phyloP scores from a whole-genome alignment of 2,888 invertebrate genomes.

The Eupeodes latifasciatus region DNA sequence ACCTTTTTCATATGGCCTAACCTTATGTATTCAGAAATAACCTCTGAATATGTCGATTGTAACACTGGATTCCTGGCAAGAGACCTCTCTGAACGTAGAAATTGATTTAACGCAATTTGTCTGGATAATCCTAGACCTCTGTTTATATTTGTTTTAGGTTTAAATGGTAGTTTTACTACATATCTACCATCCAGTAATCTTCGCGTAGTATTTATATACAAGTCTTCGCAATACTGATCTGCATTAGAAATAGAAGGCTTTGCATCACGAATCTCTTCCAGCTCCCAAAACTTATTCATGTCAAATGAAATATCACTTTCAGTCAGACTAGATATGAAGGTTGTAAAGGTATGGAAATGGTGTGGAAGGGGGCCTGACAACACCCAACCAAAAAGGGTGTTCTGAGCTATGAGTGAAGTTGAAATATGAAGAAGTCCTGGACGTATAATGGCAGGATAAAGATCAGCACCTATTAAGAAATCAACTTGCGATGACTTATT shows the following conservation, averaged over 20 bases:
- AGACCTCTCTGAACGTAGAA: background rate
- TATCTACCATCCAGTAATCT: background rate
- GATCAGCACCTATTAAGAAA: conserved; percentile 18
- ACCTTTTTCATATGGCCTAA: too few species aligned
- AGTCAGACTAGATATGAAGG: background rate
- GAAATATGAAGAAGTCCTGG: conserved; percentile 13
- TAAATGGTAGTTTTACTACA: conserved; percentile 1
- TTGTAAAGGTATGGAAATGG: background rate
- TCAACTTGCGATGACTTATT: conserved; percentile 8
- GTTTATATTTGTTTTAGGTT: background rate
- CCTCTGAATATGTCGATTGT: too few species aligned
- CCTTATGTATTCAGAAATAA: too few species aligned
- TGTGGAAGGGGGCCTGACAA: conserved; percentile 14
- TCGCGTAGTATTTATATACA: too few species aligned
- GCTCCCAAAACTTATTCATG: conserved; percentile 5
- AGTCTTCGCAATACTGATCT: too few species aligned
- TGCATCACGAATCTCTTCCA: background rate
- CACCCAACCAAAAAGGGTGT: conserved; percentile 24
- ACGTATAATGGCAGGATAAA: conserved; percentile 14
- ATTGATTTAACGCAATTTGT: conserved; percentile 3
- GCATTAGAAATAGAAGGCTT: background rate
- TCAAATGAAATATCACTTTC: conserved; percentile 1
- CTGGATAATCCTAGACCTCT: background rate
- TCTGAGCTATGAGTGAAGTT: conserved; percentile 3
- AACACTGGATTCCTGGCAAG: background rate